Base-by-base conservation (phyloP, 2,113 vertebrate species). In the Gambusia affinis region DNA sequence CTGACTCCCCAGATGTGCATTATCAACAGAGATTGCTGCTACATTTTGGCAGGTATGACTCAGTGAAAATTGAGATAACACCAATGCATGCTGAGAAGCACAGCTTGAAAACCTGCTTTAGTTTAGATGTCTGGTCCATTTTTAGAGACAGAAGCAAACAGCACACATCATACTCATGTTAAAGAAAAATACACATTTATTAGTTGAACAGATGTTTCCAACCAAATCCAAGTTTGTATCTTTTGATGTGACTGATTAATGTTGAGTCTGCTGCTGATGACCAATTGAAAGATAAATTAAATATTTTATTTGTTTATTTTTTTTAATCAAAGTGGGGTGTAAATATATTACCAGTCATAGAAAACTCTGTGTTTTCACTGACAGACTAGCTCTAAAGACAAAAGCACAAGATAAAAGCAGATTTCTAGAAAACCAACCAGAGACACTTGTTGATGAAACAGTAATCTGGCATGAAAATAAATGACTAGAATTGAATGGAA, bases 1-100 rank as follows among this genome's bases (percentile, higher is more conserved):
- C 64, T n/a, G 62, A 67, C n/a, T 62, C 51, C 60, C 60, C 88
- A 88, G 81, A 82, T 83, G 68, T 62, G 47, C 66, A 44, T 57
- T 60, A 54, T 51, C 60, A 6, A 28, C 73, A 67, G 57, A 80
- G 42, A 79, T 47, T 83, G 70, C 70, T 27, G 75, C 67, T 66
- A 39, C 74, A 78, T 67, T 76, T 79, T 68, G 54, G 35, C 42
- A 17, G 71, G 44, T n/a, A 19, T 27, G 66, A 81, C 78, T 80
- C 69, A 60, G 44, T 82, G 30, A 80, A 76, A 81, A 70, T 68
- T 35, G 70, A 68, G 35, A 63, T 42, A 70, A 8, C 80, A 78
- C 64, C 73, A 15, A 39, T 67, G 70, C 72, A 72, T 76, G 87
- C 72, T 82, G 64, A 70, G 74, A 73, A 72, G 68, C 64, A 68